These are phyloP conservation scores for Anabas testudineus DNA, from an alignment of 2,797 vertebrate genomes.

Conservation along the genomic window DNA sequence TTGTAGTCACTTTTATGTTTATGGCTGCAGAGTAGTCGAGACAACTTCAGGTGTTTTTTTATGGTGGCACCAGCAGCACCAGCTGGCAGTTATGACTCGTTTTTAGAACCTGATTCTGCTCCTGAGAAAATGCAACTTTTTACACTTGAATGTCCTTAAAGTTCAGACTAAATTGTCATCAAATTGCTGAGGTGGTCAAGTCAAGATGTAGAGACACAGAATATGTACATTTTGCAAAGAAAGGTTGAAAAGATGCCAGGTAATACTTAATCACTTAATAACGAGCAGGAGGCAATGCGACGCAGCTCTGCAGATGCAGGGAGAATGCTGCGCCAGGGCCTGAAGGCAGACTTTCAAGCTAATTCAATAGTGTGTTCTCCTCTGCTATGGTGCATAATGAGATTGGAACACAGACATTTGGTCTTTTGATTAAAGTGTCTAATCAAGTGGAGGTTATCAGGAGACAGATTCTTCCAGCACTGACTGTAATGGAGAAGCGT, in stretches of 20 bases:
- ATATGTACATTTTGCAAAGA: conserved; percentile 2
- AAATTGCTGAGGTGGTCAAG: background rate
- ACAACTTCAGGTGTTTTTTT: conserved; percentile 44
- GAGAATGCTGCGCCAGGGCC: conserved; percentile 15
- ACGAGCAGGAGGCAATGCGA: conserved; percentile 25
- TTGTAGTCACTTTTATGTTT: conserved; percentile 37
- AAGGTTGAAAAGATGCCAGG: conserved; percentile 15
- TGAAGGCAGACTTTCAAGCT: conserved; percentile 70
- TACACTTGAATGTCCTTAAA: background rate
- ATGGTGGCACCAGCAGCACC: conserved; percentile 30
- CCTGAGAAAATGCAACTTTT: background rate
- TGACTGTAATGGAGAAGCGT: conserved; percentile 55
- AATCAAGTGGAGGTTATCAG: conserved; percentile 72
- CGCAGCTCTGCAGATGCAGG: conserved; percentile 33
- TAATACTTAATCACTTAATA: conserved; percentile 45
- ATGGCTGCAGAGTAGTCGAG: conserved; percentile 27
- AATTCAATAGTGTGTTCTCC: conserved; percentile 73
- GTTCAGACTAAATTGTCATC: background rate
- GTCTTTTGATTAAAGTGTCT: conserved; percentile 75
- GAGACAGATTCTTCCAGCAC: conserved; percentile 55
- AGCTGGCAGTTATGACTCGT: background rate
- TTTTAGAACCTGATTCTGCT: conserved; percentile 25
- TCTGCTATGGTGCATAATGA: conserved; percentile 70
- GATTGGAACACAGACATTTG: conserved; percentile 70
- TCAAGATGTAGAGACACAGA: background rate